Base-by-base conservation (phyloP, 2,888 invertebrate genomes). In the Hypsopygia costalis region DNA sequence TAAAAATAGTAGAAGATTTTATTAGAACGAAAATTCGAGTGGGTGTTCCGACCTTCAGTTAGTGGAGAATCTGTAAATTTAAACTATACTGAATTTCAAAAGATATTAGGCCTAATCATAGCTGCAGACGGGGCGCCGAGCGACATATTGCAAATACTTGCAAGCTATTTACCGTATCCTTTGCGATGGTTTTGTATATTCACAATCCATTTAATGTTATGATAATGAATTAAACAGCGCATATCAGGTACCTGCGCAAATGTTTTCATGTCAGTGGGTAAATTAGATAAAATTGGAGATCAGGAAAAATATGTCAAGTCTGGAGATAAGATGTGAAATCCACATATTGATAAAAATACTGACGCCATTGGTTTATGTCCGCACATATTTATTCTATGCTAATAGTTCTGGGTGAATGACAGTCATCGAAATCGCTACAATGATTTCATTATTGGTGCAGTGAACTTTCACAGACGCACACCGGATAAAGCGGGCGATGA, bases 31-130 rank as follows among this genome's bases (percentile, higher is more conserved):
- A 55, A 53, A 49, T 58, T 57, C 57, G 70, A 65, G 86, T 83
- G 74, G 81, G 81, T 53, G 74, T 55, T 58, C 54, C 61, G 76
- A 74, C 81, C 80, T 83, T 82, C 80, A 79, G 69, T 73, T 65
- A 69, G 57, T 61, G 58, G 69, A 69, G 68, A 69, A 54, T 49
- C 52, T 58, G 56, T 62, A 59, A 3, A 3, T 55, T 69, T 61
- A 70, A 64, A 64, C 62, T 52, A 57, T 60, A 68, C 74, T 62
- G 67, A 77, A 69, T 65, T 57, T 61, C 51, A 63, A 59, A 48
- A 39, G 46, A 30, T 45, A 44, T 47, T 46, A 55, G 56, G 56
- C 47, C 52, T 53, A 54, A 60, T 63, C 63, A 64, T 52, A 44
- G 47, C 51, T 48, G 54, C 50, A 67, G 62, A 77, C 59, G 51